phyloP scores from a whole-genome alignment of 2,797 vertebrate species.

The Gymnopithys bicolor region DNA sequence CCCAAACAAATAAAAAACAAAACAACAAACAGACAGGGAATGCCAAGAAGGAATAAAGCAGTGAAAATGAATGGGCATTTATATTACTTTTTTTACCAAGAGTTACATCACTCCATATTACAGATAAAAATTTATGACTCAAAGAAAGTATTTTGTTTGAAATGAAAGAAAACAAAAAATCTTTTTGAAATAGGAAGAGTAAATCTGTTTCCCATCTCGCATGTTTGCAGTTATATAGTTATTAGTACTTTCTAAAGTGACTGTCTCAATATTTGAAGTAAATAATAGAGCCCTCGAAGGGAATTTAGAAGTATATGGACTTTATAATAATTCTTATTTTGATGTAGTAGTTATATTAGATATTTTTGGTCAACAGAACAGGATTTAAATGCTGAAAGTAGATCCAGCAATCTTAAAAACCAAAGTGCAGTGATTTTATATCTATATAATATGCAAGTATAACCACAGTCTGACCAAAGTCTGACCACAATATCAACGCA shows the following conservation, averaged over 20 bases:
- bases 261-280: constrained; percentile 26
- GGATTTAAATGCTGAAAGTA: not conserved
- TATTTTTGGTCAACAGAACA: not conserved
- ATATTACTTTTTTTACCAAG: not conserved
- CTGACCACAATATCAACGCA: constrained; percentile 34
- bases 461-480: constrained; percentile 20
- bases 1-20: not conserved
- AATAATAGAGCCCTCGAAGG: constrained; percentile 40
- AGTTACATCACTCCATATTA: not conserved
- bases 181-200: not conserved
- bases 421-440: not conserved
- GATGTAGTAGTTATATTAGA: not conserved
- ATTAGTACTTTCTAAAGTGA: constrained; percentile 44
- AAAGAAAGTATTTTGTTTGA: constrained; percentile 6
- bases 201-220: not conserved
- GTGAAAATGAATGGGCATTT: not conserved
- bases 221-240: constrained; percentile 37
- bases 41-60: not conserved
- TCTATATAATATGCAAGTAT: not conserved
- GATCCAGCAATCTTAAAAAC: not conserved
- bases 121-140: not conserved
- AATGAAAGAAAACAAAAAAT: not conserved
- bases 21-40: accelerated
- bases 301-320: not conserved
- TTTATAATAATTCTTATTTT: constrained; percentile 20